Conservation (phyloP, 2,797 vertebrate species). For the Anableps anableps region DNA sequence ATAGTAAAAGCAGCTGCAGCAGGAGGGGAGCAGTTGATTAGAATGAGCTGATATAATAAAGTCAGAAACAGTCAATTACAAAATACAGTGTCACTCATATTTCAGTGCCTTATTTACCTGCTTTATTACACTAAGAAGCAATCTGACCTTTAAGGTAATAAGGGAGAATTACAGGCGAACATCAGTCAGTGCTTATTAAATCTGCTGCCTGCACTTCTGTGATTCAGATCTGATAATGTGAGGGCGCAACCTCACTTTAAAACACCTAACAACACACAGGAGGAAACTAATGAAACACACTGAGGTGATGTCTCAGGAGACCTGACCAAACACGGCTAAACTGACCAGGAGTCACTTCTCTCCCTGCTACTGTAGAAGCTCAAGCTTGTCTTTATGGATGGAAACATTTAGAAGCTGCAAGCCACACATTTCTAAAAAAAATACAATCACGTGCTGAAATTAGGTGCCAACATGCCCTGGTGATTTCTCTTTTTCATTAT, state of each 20-base stretch:
- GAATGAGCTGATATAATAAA: constrained; percentile 73
- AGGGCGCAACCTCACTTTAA: constrained; percentile 47
- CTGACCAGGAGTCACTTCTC: constrained; percentile 3
- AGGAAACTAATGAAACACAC: constrained; percentile 46
- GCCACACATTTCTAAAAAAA: neutral
- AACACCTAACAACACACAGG: constrained; percentile 51
- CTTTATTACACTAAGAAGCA: constrained; percentile 81
- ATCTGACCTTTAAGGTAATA: constrained; percentile 84
- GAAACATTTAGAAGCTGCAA: neutral
- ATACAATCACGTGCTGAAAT: neutral
- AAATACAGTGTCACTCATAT: constrained; percentile 71
- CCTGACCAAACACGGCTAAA: constrained; percentile 26
- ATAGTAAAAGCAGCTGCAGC: constrained; percentile 48
- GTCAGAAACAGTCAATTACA: constrained; percentile 67
- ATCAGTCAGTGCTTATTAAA: constrained; percentile 77
- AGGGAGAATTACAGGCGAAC: constrained; percentile 79
- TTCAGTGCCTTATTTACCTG: constrained; percentile 79
- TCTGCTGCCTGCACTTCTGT: constrained; percentile 44
- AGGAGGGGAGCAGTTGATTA: constrained; percentile 66
- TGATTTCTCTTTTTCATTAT: neutral
- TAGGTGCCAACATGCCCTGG: neutral
- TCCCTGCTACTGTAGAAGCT: neutral
- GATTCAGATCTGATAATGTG: constrained; percentile 47
- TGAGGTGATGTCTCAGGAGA: constrained; percentile 15
- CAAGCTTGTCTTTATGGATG: neutral